Conservation (phyloP, 2,888 invertebrate species). For the Augiades crinisus region DNA sequence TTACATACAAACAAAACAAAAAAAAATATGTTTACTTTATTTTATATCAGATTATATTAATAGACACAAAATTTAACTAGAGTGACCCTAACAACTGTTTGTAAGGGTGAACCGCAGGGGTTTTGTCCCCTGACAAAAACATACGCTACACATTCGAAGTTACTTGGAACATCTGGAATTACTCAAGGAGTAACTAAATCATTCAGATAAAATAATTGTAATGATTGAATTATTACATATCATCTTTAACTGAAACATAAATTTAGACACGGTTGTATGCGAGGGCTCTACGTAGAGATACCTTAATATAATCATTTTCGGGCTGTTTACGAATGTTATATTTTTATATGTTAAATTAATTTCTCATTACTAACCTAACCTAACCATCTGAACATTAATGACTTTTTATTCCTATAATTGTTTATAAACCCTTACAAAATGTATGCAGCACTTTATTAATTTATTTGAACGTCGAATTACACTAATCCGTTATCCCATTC, state of each 20-base stretch:
- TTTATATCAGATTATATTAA: not conserved
- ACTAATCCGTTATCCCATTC: constrained; percentile 40
- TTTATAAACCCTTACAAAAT: no score
- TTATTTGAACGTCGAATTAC: constrained; percentile 1
- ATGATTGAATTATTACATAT: not conserved
- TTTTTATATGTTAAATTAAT: no score
- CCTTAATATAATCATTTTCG: no score
- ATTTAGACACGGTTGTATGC: not conserved
- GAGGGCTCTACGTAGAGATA: no score
- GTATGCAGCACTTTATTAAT: not conserved
- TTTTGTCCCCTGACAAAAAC: not conserved
- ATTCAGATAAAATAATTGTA: not conserved
- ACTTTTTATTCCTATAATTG: no score
- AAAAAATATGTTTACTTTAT: not conserved
- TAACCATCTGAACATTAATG: no score
- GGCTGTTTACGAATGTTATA: no score
- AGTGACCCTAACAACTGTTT: not conserved
- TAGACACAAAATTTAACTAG: not conserved
- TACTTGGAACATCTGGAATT: not conserved
- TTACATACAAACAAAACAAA: no score
- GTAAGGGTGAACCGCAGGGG: not conserved
- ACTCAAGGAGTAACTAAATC: not conserved
- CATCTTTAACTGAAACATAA: not conserved
- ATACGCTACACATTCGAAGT: not conserved
- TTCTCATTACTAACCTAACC: no score